Percentiles rank a stretch among this genome's conserved stretches.
Conservation (phyloP, 2,797 vertebrate genomes). For the Manis pentadactyla region DNA sequence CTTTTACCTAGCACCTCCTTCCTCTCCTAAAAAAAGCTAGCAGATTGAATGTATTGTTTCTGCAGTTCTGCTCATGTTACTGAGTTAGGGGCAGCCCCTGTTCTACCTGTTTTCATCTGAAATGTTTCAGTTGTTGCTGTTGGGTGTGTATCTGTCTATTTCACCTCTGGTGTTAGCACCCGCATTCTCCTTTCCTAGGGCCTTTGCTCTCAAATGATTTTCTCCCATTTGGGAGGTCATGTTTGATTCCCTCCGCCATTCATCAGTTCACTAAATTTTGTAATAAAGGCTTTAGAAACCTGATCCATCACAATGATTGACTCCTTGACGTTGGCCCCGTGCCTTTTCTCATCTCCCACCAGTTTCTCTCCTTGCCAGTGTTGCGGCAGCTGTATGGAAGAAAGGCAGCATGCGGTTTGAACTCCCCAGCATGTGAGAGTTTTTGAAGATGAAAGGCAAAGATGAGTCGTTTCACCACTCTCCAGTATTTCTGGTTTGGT, state of each 20-base stretch:
- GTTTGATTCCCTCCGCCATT: slow-evolving; percentile 50
- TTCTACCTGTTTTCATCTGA: background rate
- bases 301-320: slow-evolving; percentile 25
- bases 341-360: background rate
- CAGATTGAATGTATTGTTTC: background rate
- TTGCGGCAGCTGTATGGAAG: background rate
- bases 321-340: background rate
- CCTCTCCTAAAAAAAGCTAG: background rate
- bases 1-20: background rate
- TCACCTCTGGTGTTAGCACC: background rate
- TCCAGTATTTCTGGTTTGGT: slow-evolving; percentile 49
- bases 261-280: slow-evolving; percentile 27
- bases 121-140: background rate
- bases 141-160: background rate
- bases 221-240: background rate
- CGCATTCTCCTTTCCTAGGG: slow-evolving; percentile 1
- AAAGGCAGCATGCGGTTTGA: slow-evolving; percentile 16
- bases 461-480: background rate
- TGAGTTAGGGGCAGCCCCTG: background rate
- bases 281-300: slow-evolving; percentile 38
- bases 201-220: background rate
- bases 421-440: slow-evolving; percentile 24
- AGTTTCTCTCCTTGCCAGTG: background rate
- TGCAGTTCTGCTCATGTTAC: background rate
- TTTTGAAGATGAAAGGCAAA: slow-evolving; percentile 68